Evolutionary conservation across 2,113 vertebrate genomes (phyloP).

Genomic region (Eretmochelys imbricata): DNA sequence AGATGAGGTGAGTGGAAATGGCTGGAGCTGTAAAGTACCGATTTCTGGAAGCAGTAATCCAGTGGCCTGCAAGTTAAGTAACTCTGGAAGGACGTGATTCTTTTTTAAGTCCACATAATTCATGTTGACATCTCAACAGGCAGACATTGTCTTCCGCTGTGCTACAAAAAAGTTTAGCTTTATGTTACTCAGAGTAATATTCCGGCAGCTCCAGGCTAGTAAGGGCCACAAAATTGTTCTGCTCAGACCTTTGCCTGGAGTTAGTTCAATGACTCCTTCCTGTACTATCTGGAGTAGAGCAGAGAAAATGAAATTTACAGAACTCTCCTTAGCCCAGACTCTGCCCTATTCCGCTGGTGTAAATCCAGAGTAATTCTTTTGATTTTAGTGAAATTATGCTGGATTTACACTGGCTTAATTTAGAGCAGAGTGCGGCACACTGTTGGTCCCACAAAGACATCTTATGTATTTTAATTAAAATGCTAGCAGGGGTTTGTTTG

Average conservation of each 20-base stretch:
- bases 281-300: accelerated
- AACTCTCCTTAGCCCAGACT: too few species aligned
- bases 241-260: neutral
- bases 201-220: neutral
- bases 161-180: neutral
- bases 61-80: constrained; percentile 30
- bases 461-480: constrained; percentile 59
- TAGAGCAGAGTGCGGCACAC: neutral
- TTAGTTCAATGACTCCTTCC: neutral
- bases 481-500: neutral
- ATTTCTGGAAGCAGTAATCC: constrained; percentile 25
- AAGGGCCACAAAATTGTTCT: neutral
- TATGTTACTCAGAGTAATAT: neutral
- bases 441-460: neutral
- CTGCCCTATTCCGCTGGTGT: neutral
- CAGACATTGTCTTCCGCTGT: neutral
- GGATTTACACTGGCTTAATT: neutral
- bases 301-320: neutral
- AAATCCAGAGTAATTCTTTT: neutral
- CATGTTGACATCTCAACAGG: neutral
- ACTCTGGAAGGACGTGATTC: constrained; percentile 34
- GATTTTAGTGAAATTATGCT: neutral
- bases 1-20: constrained; percentile 39
- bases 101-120: constrained; percentile 58
- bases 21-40: neutral